phyloP scores from a whole-genome alignment of 2,888 invertebrate species.

The Zaprionus obscuricornis region DNA sequence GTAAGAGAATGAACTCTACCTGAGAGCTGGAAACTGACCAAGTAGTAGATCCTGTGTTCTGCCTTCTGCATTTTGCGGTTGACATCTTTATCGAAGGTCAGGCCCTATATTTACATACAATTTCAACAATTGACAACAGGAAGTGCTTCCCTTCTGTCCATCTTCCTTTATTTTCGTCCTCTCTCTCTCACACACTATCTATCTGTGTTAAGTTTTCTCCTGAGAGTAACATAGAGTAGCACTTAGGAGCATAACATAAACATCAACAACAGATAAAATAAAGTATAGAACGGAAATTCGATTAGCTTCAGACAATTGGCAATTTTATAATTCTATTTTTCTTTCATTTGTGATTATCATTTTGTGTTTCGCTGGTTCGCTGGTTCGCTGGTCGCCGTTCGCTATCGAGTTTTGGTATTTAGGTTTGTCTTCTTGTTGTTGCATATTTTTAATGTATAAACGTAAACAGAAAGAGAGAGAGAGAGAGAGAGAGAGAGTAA shows the following conservation, averaged over 20 bases:
- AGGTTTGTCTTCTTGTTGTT: too few species aligned
- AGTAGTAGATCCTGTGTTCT: constrained; percentile 41
- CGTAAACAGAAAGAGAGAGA: too few species aligned
- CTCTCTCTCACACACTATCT: too few species aligned
- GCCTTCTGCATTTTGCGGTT: constrained; percentile 30
- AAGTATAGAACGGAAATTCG: constrained; percentile 49
- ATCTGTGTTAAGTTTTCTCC: too few species aligned
- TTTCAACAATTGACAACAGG: constrained; percentile 26
- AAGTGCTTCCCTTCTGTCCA: constrained; percentile 52
- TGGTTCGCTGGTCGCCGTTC: constrained; percentile 1
- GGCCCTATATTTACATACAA: constrained; percentile 36
- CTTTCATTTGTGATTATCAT: constrained; percentile 4
- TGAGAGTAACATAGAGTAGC: constrained; percentile 16
- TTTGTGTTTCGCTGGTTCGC: constrained; percentile 3
- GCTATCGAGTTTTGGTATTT: constrained; percentile 29
- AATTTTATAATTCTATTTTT: constrained; percentile 37
- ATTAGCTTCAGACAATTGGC: constrained; percentile 51
- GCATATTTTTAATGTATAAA: too few species aligned
- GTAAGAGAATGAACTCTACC: too few species aligned
- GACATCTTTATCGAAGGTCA: constrained; percentile 72
- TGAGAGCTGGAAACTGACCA: too few species aligned
- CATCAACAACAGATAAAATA: constrained; percentile 7
- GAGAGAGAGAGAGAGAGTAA: neutral
- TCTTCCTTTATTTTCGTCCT: too few species aligned
- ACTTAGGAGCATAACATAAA: constrained; percentile 33